phyloP scores from a whole-genome alignment of 2,797 vertebrate genomes.

The Platalea minor region DNA sequence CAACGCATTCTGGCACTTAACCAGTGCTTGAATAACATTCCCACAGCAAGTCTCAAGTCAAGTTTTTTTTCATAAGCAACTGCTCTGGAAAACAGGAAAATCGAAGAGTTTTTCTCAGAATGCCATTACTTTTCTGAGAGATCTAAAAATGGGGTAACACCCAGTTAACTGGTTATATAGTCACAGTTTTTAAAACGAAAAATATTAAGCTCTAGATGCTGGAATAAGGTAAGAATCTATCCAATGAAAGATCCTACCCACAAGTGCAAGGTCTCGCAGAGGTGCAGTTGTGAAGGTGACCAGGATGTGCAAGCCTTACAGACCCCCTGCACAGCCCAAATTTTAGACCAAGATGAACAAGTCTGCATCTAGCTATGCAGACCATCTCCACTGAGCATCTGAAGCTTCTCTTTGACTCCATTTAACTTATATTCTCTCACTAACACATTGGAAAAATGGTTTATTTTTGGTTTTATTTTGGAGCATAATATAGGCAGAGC shows the following conservation, averaged over 20 bases:
- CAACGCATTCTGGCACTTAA: slow-evolving; percentile 49
- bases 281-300: background rate
- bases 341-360: background rate
- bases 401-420: background rate
- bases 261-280: background rate
- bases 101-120: background rate
- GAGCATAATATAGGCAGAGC: background rate
- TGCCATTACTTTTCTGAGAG: background rate
- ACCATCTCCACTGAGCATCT: background rate
- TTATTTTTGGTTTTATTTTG: background rate
- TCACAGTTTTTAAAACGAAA: background rate
- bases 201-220: background rate
- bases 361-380: too few relatives aligned
- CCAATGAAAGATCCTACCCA: background rate
- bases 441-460: background rate
- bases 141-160: background rate
- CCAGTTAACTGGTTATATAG: background rate
- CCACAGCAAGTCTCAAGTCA: slow-evolving; percentile 2
- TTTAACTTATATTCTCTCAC: background rate
- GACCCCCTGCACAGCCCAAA: too few relatives aligned
- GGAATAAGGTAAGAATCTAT: background rate
- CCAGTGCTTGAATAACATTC: slow-evolving; percentile 51
- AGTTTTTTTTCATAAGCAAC: background rate
- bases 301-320: background rate
- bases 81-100: slow-evolving; percentile 11